Percentiles rank a stretch among this genome's conserved stretches.
Evolutionary conservation across 2,888 invertebrate species (phyloP).

Genomic region (Scaptomyza flava): DNA sequence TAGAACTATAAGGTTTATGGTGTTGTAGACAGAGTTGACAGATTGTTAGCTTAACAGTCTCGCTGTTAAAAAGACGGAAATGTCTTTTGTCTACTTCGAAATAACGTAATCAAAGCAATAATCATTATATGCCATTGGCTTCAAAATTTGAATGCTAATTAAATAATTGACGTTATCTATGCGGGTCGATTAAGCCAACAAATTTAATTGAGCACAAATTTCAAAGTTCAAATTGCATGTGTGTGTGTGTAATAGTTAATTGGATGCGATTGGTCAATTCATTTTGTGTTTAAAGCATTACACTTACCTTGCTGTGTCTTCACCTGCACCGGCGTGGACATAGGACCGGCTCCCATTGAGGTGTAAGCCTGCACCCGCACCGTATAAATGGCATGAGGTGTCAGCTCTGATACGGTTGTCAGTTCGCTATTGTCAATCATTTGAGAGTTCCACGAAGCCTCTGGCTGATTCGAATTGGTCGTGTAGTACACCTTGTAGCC

Average conservation of each 20-base stretch:
- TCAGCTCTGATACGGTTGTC: constrained; percentile 96
- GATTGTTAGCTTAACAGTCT: not conserved
- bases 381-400: constrained; percentile 96
- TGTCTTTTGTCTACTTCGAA: not conserved
- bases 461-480: constrained; percentile 92
- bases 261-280: constrained; percentile 42
- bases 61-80: not conserved
- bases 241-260: constrained; percentile 39
- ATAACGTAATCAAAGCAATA: not conserved
- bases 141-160: constrained; percentile 61
- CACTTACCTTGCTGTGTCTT: constrained; percentile 96
- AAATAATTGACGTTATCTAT: constrained; percentile 69
- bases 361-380: constrained; percentile 97
- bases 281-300: constrained; percentile 5
- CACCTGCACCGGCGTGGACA: constrained; percentile 98
- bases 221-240: constrained; percentile 19
- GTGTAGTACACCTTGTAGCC: constrained; percentile 99
- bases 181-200: constrained; percentile 42
- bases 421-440: constrained; percentile 96
- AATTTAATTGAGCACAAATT: constrained; percentile 57
- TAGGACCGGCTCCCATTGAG: constrained; percentile 97
- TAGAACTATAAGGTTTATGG: not conserved
- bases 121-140: constrained; percentile 7
- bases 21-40: not conserved
- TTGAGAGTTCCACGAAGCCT: constrained; percentile 96